phyloP scores from a whole-genome alignment of 2,888 invertebrate genomes.

The Troides oblongomaculatus region DNA sequence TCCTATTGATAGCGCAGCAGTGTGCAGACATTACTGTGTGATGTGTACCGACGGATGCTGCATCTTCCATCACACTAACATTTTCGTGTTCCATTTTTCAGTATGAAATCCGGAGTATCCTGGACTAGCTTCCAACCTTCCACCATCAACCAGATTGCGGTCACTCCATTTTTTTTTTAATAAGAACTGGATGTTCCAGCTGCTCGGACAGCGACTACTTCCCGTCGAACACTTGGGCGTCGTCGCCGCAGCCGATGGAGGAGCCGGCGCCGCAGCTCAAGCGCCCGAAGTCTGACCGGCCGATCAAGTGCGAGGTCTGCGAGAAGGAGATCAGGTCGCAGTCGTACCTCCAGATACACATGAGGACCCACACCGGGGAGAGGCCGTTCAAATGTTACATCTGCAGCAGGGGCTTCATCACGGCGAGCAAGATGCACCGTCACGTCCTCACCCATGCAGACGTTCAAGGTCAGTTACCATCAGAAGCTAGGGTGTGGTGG shows the following conservation, averaged over 20 bases:
- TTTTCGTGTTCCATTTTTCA: too few species aligned
- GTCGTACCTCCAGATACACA: constrained; percentile 61
- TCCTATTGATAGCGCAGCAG: too few species aligned
- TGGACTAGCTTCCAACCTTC: too few species aligned
- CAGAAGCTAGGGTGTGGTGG: too few species aligned
- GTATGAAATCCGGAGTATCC: too few species aligned
- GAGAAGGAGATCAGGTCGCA: constrained; percentile 55
- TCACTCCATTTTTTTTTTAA: too few species aligned
- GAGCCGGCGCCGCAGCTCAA: constrained; percentile 30
- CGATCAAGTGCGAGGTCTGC: constrained; percentile 52
- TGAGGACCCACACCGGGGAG: constrained; percentile 69
- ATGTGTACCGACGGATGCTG: too few species aligned
- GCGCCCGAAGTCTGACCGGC: constrained; percentile 30
- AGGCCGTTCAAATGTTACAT: constrained; percentile 61
- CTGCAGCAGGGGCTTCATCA: constrained; percentile 63
- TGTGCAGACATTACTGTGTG: too few species aligned
- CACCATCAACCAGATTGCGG: too few species aligned
- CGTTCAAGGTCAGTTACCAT: constrained; percentile 40
- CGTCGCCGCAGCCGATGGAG: constrained; percentile 39
- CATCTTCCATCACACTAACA: too few species aligned
- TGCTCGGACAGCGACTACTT: constrained; percentile 65
- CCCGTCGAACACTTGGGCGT: constrained; percentile 64
- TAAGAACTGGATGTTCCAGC: constrained; percentile 36
- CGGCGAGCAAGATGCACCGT: constrained; percentile 67
- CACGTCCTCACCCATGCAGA: constrained; percentile 64